Percentiles rank a stretch among this genome's conserved stretches.
Conservation (phyloP, 2,888 invertebrate species). For the Gandaritis pyraliata region DNA sequence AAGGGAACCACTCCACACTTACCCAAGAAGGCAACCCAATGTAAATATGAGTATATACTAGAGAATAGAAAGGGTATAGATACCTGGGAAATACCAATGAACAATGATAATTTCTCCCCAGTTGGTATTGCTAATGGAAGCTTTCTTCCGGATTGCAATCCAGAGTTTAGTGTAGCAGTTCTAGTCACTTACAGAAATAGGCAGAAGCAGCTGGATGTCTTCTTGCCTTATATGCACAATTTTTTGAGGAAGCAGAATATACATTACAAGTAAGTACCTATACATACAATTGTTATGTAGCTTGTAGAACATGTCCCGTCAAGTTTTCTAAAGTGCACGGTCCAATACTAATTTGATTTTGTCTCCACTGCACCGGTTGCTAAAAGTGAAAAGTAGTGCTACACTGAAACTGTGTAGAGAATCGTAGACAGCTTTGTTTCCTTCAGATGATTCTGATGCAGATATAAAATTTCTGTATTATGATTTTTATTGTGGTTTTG, state of each 20-base stretch:
- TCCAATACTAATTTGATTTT: no score
- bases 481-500: neutral
- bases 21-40: constrained; percentile 53
- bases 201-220: constrained; percentile 88
- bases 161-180: constrained; percentile 88
- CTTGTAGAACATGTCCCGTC: no score
- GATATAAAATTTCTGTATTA: no score
- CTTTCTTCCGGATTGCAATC: constrained; percentile 66
- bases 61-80: constrained; percentile 50
- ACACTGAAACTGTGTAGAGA: no score
- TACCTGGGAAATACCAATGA: constrained; percentile 53
- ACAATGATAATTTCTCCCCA: constrained; percentile 55
- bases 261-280: constrained; percentile 86
- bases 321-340: no score
- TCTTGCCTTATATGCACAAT: constrained; percentile 93
- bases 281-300: no score
- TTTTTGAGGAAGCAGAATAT: constrained; percentile 92
- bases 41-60: constrained; percentile 64
- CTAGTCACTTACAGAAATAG: constrained; percentile 92
- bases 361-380: no score
- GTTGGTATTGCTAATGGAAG: constrained; percentile 64
- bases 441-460: no score
- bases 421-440: no score
- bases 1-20: constrained; percentile 51
- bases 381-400: no score